Evolutionary conservation across 2,797 vertebrate genomes (phyloP).

Genomic region (Anabas testudineus): DNA sequence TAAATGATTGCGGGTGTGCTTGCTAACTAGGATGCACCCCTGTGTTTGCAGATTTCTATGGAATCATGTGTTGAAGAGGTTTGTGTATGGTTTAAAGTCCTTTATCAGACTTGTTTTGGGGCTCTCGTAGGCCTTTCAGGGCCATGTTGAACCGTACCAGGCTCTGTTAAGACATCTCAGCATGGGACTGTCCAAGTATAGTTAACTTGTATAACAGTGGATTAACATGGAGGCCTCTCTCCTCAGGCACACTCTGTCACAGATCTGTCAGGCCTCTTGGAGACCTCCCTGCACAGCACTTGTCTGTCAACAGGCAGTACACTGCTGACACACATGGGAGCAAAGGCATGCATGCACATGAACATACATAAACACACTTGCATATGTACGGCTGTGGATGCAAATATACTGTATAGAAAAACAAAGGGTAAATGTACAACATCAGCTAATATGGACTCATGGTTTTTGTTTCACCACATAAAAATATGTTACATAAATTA

Average conservation of each 20-base stretch:
- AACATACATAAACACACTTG: neutral
- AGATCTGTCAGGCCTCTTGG: constrained; percentile 63
- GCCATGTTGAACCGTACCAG: constrained; percentile 21
- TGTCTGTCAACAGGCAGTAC: constrained; percentile 56
- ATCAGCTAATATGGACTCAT: constrained; percentile 15
- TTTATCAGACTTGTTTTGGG: constrained; percentile 38
- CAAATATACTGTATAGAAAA: neutral
- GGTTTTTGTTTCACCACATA: constrained; percentile 49
- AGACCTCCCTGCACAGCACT: constrained; percentile 54
- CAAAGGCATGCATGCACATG: constrained; percentile 31
- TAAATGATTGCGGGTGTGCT: constrained; percentile 51
- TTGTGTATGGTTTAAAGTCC: constrained; percentile 41
- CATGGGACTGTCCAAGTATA: constrained; percentile 44
- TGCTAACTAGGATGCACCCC: constrained; percentile 39
- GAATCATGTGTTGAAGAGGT: constrained; percentile 35
- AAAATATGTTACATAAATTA: constrained; percentile 36
- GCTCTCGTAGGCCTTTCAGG: no score
- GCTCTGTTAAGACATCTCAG: constrained; percentile 43
- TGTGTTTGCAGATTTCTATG: constrained; percentile 67
- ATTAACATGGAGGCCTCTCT: constrained; percentile 59
- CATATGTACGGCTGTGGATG: constrained; percentile 1
- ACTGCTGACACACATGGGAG: constrained; percentile 21
- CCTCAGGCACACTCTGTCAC: constrained; percentile 68
- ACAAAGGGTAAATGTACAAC: neutral
- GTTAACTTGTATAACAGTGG: constrained; percentile 62